Base-by-base conservation (phyloP, 2,113 vertebrate species). In the Rhodinocichla rosea region DNA sequence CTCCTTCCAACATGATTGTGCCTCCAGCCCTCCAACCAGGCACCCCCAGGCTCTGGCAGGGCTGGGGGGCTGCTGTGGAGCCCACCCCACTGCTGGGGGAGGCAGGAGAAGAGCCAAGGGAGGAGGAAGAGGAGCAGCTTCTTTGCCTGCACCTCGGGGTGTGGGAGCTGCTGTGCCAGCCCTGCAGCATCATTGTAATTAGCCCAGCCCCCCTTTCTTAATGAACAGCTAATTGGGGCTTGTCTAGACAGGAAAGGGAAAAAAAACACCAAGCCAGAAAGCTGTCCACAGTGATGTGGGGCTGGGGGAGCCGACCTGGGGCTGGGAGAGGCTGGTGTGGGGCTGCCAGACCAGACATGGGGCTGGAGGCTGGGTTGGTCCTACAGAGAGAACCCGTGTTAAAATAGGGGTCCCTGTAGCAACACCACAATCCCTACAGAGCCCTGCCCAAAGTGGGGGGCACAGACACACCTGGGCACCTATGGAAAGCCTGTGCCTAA, bases 201-300 rank as follows among this genome's bases (percentile, higher is more conserved):
- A 96, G 94, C 94, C 89, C 95, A 91, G 89, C 85, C 82, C 56
- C 59, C 49, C 78, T 87, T 95, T 94, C 91, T 97, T 98, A 98
- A 97, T 95, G 92, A 97, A 94, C 92, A 94, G 95, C 96, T 98
- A 96, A 94, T 97, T 97, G 95, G 92, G 88, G 86, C 94, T 82
- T 83, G 97, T 98, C 97, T 98, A 97, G 98, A 97, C 97, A 98
- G 97, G 97, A 98, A 98, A 96, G 62, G 44, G 45, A 50, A 96
- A 92, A 92, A 89, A 93, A 40, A 4, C 4, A 12, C 26, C 21
- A 60, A 71, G 82, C 63, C 74, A 91, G 75, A 91, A 91, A 91
- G 63, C 81, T 83, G 83, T 57, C 92, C 78, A 1, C 35, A 82
- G 87, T 7, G 20, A 44, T 45, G 3, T 76, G 79, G 87, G 87